These are phyloP conservation scores for Merluccius polli DNA, from an alignment of 2,797 vertebrate species.

Conservation along the genomic window DNA sequence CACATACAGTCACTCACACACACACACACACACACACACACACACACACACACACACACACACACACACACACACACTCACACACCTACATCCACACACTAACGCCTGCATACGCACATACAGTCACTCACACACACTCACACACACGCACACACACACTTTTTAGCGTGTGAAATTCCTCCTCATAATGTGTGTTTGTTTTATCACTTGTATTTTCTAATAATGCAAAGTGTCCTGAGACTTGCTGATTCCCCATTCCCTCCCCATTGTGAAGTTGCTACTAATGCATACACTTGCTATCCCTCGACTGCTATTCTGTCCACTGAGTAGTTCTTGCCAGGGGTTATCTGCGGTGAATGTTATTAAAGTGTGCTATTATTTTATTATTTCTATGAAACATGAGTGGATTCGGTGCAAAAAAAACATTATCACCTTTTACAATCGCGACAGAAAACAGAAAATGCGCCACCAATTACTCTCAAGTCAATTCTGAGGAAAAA, in stretches of 20 bases:
- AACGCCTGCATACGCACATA: background rate
- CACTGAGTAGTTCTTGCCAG: background rate
- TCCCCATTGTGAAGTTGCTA: background rate
- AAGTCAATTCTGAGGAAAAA: background rate
- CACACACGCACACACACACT: background rate
- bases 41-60: background rate
- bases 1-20: background rate
- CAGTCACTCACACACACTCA: background rate
- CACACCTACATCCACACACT: background rate
- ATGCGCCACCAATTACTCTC: background rate
- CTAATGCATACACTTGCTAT: background rate
- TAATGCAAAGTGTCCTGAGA: background rate
- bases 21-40: background rate
- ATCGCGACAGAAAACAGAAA: background rate
- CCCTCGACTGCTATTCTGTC: background rate
- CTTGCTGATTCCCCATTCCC: background rate
- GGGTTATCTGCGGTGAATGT: background rate
- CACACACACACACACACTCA: background rate
- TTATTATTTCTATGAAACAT: background rate
- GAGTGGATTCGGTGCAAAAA: background rate
- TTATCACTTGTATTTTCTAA: background rate
- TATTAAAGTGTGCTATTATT: background rate
- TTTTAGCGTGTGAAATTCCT: background rate
- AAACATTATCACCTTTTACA: background rate
- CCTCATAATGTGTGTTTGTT: background rate